Conservation (phyloP, 2,113 vertebrate genomes). For the Gorilla gorilla region DNA sequence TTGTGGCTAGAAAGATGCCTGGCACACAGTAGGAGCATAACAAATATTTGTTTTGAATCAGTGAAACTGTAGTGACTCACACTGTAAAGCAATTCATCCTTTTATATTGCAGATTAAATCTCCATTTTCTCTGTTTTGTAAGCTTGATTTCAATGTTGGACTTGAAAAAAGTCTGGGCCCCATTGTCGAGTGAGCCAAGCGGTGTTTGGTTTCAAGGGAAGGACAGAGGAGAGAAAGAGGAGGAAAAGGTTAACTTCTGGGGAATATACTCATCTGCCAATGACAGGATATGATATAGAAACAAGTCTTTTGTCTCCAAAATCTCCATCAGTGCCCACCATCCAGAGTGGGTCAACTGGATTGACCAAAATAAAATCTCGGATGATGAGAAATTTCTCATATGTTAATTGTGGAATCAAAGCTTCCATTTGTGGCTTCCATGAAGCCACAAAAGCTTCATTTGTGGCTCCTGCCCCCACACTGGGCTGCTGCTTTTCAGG, state of each 20-base stretch:
- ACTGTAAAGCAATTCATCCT: not conserved
- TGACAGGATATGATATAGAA: not conserved
- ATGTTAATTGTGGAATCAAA: not conserved
- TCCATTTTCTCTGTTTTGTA: not conserved
- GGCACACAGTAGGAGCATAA: not conserved
- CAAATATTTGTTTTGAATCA: not conserved
- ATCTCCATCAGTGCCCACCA: not conserved
- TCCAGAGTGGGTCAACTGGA: not conserved
- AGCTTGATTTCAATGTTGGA: not conserved
- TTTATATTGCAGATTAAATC: not conserved
- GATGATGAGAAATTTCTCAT: not conserved
- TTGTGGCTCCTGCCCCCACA: fast-evolving
- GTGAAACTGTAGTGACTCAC: not conserved
- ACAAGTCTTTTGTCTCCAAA: not conserved
- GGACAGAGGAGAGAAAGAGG: not conserved
- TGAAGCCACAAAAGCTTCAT: not conserved
- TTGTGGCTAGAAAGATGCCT: not conserved
- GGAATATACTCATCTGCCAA: not conserved
- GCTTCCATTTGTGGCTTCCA: not conserved
- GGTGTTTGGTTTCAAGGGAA: not conserved
- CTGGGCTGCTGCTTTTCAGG: not conserved
- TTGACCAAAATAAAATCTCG: not conserved
- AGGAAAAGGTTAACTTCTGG: not conserved
- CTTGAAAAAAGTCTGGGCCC: not conserved
- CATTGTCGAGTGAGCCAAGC: not conserved